Evolutionary conservation across 2,888 invertebrate species (phyloP), one percentile per base, ranked within the genome.

Genomic region (Lamproptera curius): DNA sequence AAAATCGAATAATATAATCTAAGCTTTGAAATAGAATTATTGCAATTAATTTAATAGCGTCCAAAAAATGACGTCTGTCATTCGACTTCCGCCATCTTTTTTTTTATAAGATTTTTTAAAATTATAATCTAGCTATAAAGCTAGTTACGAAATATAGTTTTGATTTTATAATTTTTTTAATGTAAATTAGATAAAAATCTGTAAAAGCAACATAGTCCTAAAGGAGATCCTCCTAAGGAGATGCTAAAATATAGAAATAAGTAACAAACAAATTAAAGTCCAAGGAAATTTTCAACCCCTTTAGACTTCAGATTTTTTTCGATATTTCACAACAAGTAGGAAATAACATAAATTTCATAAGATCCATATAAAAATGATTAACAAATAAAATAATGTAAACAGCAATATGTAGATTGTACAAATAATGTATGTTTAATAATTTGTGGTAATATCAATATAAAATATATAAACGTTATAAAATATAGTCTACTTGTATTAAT

Each of bases 401-500:
- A 23, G 15, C n/a, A 15, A 36, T 23, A 23, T 14, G 31, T 16
- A 8, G 11, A 28, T 28, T 10, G 28, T 10, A 28, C 6, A 28
- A 10, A 28, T 10, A 28, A 28, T 8, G 8, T 8, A 10, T 28
- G n/a, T 28, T 42, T 46, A 45, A 35, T 13, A 33, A 34, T 50
- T 40, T 46, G 26, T 46, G 39, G 28, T 44, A 50, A 53, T 51
- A 42, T 50, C 15, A 47, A 6, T 48, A 14, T 28, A 36, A 33
- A 39, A 28, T 26, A 11, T 40, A 45, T 49, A 43, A 46, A 40
- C 46, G 49, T 53, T 54, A 56, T 52, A 57, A 52, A 48, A 51
- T 47, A 47, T 55, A 50, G 38, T 52, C 41, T 52, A 56, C 47
- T 48, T 54, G 48, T 50, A 44, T 51, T 50, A 61, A 61, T 62